Percentiles rank a stretch among this genome's conserved stretches.
Evolutionary conservation across 2,797 vertebrate genomes (phyloP).

Genomic region (Eurystomus glaucurus): DNA sequence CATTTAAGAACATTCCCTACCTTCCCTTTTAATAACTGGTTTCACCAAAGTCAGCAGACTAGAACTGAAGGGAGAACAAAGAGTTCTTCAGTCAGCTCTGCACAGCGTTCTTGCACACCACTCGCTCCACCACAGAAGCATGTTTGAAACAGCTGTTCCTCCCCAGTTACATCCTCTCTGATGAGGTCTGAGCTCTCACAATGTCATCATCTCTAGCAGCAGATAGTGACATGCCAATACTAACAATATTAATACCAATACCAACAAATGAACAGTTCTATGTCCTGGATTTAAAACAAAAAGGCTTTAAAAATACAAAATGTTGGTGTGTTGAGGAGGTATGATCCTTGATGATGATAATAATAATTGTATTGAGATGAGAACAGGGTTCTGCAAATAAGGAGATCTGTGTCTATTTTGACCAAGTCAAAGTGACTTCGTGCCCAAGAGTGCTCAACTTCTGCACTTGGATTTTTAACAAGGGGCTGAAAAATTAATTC

Average conservation of each 20-base stretch:
- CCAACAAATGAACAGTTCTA: background rate
- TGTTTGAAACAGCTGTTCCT: background rate
- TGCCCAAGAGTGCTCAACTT: background rate
- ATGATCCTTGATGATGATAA: background rate
- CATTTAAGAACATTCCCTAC: constrained; percentile 55
- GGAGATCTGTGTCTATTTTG: background rate
- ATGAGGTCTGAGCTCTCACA: background rate
- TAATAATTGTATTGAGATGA: background rate
- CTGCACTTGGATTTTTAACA: background rate
- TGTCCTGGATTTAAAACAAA: background rate
- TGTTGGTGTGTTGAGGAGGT: background rate
- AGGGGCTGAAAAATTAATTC: background rate
- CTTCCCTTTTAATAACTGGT: constrained; percentile 54
- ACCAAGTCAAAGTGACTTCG: background rate
- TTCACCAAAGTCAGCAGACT: constrained; percentile 50
- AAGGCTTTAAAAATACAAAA: background rate
- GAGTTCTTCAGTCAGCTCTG: background rate
- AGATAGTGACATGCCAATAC: background rate
- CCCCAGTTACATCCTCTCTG: background rate
- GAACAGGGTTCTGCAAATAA: background rate
- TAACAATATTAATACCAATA: background rate
- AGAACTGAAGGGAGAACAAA: constrained; percentile 40
- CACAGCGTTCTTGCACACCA: background rate
- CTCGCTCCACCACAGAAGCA: background rate
- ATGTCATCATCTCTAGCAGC: background rate